A percentile compares a stretch with the other conserved stretches of the same genome.
These are phyloP conservation scores for Uropetala carovei DNA, from an alignment of 2,888 invertebrate genomes.

Conservation along the genomic window DNA sequence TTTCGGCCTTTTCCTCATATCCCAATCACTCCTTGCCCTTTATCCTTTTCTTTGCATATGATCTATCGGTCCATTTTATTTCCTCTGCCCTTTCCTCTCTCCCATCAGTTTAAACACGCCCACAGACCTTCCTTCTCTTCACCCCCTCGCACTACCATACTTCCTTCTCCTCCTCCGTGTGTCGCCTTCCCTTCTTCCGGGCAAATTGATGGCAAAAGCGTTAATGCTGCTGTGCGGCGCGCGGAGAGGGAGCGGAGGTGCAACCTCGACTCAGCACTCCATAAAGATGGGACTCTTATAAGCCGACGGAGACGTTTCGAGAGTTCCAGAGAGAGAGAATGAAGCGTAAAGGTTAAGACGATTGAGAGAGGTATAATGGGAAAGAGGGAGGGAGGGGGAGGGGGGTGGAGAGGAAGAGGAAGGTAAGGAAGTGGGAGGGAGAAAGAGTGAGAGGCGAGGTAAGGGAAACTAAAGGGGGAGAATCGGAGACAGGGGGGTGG, in stretches of 20 bases:
- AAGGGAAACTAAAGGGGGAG: background rate
- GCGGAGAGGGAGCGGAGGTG: background rate
- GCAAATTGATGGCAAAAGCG: conserved; percentile 48
- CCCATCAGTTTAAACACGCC: too few relatives aligned
- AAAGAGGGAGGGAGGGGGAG: background rate
- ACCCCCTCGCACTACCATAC: background rate
- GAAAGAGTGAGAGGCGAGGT: background rate
- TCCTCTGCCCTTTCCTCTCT: background rate
- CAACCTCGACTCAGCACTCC: conserved; percentile 9
- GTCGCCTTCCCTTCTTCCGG: background rate
- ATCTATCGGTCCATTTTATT: background rate
- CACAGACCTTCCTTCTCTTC: background rate
- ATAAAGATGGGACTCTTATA: conserved; percentile 43
- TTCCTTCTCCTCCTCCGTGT: background rate
- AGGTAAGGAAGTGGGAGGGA: background rate
- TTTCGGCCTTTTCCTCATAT: too few relatives aligned
- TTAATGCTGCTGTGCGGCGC: background rate
- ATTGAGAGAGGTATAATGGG: background rate
- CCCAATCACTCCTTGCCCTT: too few relatives aligned
- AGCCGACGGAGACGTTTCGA: background rate
- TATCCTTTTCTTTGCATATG: background rate
- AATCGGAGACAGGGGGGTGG: background rate
- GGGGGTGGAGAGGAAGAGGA: background rate
- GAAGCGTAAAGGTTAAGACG: background rate
- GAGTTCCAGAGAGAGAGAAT: conserved; percentile 1